A percentile compares a stretch with the other conserved stretches of the same genome.
Evolutionary conservation across 1,140 invertebrate species (phyloP).

Genomic region (Papilio polyxenes): DNA sequence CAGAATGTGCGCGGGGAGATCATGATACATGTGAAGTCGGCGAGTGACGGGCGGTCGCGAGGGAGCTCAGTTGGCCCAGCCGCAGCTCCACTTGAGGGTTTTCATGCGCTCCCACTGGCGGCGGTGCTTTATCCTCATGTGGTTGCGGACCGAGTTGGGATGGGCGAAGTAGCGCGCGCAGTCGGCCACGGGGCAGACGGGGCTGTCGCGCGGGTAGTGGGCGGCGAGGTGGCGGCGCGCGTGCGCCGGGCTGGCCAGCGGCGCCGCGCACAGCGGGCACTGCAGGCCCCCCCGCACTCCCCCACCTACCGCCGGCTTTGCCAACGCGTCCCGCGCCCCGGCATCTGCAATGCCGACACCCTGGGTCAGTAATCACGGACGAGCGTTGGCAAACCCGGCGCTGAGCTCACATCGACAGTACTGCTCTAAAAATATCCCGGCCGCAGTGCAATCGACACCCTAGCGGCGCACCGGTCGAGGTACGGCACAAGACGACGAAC

Average conservation of each 20-base stretch:
- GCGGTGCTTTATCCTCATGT: slow-evolving; percentile 90
- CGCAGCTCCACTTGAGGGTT: slow-evolving; percentile 87
- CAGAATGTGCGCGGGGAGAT: slow-evolving; percentile 75
- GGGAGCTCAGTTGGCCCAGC: slow-evolving; percentile 67
- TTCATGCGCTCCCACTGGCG: slow-evolving; percentile 90
- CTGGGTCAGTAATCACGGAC: slow-evolving; percentile 64
- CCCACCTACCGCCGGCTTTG: slow-evolving; percentile 68
- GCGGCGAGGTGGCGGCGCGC: slow-evolving; percentile 88
- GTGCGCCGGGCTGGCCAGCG: slow-evolving; percentile 82
- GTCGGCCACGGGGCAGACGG: slow-evolving; percentile 86
- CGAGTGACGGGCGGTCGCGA: slow-evolving; percentile 70
- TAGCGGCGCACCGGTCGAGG: not conserved
- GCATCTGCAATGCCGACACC: slow-evolving; percentile 79
- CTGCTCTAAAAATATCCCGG: slow-evolving; percentile 70
- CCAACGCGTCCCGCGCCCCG: slow-evolving; percentile 70
- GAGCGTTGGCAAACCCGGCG: slow-evolving; percentile 66
- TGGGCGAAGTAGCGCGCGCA: slow-evolving; percentile 89
- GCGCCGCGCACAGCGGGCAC: slow-evolving; percentile 86
- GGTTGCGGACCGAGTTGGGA: slow-evolving; percentile 91
- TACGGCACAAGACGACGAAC: not conserved
- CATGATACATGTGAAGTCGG: slow-evolving; percentile 59
- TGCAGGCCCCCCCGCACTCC: slow-evolving; percentile 68
- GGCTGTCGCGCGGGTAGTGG: slow-evolving; percentile 91
- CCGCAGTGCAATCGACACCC: not conserved
- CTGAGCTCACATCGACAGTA: slow-evolving; percentile 52